phyloP scores from a whole-genome alignment of 2,797 vertebrate genomes.

The Propithecus perrieri region DNA sequence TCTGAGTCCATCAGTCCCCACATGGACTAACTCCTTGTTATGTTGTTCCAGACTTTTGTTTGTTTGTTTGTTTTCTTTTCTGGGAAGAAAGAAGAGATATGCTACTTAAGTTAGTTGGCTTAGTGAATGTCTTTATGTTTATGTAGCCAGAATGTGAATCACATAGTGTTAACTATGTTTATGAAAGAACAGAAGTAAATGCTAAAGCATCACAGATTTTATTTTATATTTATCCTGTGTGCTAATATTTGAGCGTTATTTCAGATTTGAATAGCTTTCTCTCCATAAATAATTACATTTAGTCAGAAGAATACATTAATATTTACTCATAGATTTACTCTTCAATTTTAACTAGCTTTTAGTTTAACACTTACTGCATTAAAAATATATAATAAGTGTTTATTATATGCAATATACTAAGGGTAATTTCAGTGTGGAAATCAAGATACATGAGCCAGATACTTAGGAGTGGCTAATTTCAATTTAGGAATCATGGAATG shows the following conservation, averaged over 20 bases:
- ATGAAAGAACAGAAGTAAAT: neutral
- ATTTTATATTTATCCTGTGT: neutral
- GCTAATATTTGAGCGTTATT: neutral
- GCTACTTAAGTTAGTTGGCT: neutral
- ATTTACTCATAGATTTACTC: neutral
- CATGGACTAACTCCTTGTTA: neutral
- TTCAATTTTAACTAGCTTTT: neutral
- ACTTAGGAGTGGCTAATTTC: neutral
- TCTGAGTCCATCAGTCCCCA: conserved; percentile 52
- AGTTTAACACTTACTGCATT: neutral
- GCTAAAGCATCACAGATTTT: neutral
- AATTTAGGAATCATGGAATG: neutral
- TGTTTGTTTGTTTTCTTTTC: neutral
- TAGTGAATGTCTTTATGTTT: neutral
- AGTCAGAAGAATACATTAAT: neutral
- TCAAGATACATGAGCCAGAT: neutral
- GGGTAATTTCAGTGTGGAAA: neutral
- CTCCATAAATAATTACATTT: neutral
- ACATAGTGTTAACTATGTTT: neutral
- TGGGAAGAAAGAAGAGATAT: neutral
- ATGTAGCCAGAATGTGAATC: neutral
- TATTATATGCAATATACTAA: neutral
- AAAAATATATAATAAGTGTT: neutral
- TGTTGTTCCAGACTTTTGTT: neutral
- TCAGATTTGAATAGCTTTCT: neutral